phyloP scores from a whole-genome alignment of 1,140 invertebrate species.

The Drosophila trapezifrons region DNA sequence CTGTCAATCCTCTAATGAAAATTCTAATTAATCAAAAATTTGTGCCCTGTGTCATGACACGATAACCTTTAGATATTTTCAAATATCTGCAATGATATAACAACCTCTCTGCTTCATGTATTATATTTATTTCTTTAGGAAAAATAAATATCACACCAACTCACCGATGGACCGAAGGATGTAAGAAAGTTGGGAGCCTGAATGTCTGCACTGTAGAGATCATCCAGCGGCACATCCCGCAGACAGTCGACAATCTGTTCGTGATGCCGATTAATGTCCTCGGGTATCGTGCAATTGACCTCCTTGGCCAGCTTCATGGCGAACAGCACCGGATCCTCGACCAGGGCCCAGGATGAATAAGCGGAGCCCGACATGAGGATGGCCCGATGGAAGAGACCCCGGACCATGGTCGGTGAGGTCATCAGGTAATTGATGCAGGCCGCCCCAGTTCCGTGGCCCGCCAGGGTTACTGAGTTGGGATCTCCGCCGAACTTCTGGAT shows the following conservation, averaged over 20 bases:
- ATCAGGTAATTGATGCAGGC: constrained; percentile 97
- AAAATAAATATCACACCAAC: neutral
- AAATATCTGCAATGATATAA: too few species aligned
- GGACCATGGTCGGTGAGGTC: constrained; percentile 95
- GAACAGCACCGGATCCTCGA: constrained; percentile 94
- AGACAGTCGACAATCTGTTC: constrained; percentile 93
- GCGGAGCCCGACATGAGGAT: constrained; percentile 97
- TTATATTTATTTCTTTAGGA: neutral
- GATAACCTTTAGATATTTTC: too few species aligned
- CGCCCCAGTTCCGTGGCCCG: constrained; percentile 97
- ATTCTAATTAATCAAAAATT: too few species aligned
- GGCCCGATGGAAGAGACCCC: constrained; percentile 94
- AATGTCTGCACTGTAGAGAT: constrained; percentile 91
- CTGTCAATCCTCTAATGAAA: too few species aligned
- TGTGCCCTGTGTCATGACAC: too few species aligned
- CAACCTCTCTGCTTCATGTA: neutral
- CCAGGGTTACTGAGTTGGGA: constrained; percentile 93
- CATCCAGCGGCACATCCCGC: constrained; percentile 90
- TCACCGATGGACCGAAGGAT: constrained; percentile 80
- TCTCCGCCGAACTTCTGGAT: constrained; percentile 96
- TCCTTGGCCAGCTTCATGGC: constrained; percentile 92
- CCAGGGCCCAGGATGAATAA: constrained; percentile 95
- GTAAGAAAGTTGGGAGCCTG: constrained; percentile 90
- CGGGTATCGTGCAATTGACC: constrained; percentile 93
- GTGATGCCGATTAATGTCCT: constrained; percentile 90